Evolutionary conservation across 2,797 vertebrate genomes (phyloP).

Genomic region (Cyclura pinguis): DNA sequence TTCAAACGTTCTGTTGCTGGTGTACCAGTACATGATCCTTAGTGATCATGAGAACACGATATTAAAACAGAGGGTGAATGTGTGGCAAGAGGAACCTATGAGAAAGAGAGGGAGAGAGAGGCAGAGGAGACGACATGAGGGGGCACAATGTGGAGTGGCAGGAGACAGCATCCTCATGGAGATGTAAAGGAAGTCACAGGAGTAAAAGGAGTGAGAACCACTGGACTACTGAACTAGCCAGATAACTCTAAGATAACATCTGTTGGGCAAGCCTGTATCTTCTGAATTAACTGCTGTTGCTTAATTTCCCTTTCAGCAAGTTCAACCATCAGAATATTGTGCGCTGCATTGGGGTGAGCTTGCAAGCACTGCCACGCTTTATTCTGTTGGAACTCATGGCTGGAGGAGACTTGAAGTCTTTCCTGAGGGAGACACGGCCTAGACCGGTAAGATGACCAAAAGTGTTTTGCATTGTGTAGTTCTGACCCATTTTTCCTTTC

Average conservation of each 20-base stretch:
- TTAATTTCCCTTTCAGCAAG: slow-evolving; percentile 84
- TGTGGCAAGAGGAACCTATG: too few relatives aligned
- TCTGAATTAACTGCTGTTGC: slow-evolving; percentile 28
- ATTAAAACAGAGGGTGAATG: too few relatives aligned
- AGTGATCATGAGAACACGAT: too few relatives aligned
- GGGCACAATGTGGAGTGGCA: too few relatives aligned
- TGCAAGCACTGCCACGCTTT: slow-evolving; percentile 95
- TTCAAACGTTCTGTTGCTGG: too few relatives aligned
- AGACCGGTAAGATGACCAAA: slow-evolving; percentile 86
- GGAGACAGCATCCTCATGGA: too few relatives aligned
- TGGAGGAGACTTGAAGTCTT: slow-evolving; percentile 96
- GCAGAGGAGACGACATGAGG: too few relatives aligned
- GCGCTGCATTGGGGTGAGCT: slow-evolving; percentile 94
- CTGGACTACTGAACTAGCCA: too few relatives aligned
- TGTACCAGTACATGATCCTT: too few relatives aligned
- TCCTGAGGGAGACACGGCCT: slow-evolving; percentile 94
- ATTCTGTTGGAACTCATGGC: slow-evolving; percentile 98
- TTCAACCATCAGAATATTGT: slow-evolving; percentile 99
- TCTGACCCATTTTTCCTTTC: background rate
- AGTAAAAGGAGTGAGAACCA: too few relatives aligned
- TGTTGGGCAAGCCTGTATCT: background rate
- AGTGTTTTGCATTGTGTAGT: background rate
- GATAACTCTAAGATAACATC: background rate
- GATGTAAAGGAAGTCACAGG: too few relatives aligned
- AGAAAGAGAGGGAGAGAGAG: too few relatives aligned